Percentiles rank a stretch among this genome's conserved stretches.
Evolutionary conservation across 92 coral and sea anemone species (phyloP).

Genomic region (Ricordea florida): DNA sequence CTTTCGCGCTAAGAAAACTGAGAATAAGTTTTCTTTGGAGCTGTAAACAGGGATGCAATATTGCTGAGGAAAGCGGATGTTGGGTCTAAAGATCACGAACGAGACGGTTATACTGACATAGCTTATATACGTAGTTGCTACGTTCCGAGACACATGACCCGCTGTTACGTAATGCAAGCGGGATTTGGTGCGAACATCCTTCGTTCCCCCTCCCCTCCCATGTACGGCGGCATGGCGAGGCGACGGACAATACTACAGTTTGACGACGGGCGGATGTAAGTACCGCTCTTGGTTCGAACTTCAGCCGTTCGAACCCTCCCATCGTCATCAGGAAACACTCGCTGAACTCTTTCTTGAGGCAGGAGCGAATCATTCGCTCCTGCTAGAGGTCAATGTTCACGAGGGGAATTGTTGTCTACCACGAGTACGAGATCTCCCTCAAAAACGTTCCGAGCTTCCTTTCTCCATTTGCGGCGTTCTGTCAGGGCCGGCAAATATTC

Average conservation of each 20-base stretch:
- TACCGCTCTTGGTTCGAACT: conserved; percentile 44
- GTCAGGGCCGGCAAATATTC: conserved; percentile 52
- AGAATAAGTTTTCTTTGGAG: too few species aligned
- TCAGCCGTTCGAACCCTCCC: conserved; percentile 40
- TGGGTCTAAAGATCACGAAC: too few species aligned
- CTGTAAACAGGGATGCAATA: too few species aligned
- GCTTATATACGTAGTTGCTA: too few species aligned
- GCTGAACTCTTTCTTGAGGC: neutral
- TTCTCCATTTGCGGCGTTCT: conserved; percentile 26
- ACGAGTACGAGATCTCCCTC: conserved; percentile 36
- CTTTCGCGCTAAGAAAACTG: too few species aligned
- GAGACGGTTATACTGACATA: too few species aligned
- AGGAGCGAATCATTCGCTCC: conserved; percentile 18
- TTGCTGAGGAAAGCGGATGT: too few species aligned
- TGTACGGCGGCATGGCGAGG: neutral
- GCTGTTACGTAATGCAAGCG: too few species aligned
- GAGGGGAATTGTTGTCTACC: conserved; percentile 8
- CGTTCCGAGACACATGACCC: too few species aligned
- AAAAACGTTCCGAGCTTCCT: conserved; percentile 7
- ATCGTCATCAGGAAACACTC: conserved; percentile 32
- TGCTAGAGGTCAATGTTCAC: conserved; percentile 44
- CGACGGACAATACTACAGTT: neutral
- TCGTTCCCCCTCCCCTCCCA: too few species aligned
- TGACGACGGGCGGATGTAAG: conserved; percentile 35
- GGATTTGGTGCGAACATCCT: conserved; percentile 17